These are phyloP conservation scores for Ceyx melanurus DNA, from an alignment of 2,113 vertebrate genomes.

Conservation along the genomic window DNA sequence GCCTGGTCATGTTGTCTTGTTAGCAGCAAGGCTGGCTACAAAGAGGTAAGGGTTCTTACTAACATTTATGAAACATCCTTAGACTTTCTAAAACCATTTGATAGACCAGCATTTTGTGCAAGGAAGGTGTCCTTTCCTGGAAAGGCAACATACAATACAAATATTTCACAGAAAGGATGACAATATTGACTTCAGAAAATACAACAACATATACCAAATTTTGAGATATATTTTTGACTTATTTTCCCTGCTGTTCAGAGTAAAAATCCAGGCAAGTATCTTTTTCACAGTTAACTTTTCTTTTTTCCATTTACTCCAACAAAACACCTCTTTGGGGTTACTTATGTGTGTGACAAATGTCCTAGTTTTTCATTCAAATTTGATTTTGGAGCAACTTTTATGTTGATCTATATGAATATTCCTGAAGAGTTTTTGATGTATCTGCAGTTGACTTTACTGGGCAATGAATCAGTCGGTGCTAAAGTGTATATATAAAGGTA, in stretches of 20 bases:
- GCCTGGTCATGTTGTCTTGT: background rate
- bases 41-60: background rate
- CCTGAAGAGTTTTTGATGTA: background rate
- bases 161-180: background rate
- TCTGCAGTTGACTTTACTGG: background rate
- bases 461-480: background rate
- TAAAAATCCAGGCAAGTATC: background rate
- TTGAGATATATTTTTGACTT: background rate
- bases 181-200: background rate
- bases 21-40: background rate
- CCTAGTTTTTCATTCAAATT: background rate
- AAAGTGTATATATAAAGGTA: background rate
- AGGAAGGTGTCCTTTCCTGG: background rate
- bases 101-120: background rate
- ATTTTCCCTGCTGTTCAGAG: background rate
- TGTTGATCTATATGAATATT: background rate
- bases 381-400: background rate
- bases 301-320: background rate
- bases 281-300: background rate
- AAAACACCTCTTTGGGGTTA: background rate
- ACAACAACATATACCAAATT: background rate
- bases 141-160: rapidly evolving
- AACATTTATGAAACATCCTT: background rate
- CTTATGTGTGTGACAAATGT: background rate
- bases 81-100: background rate